Conservation (phyloP, 2,888 invertebrate species). For the Parnassius mnemosyne region DNA sequence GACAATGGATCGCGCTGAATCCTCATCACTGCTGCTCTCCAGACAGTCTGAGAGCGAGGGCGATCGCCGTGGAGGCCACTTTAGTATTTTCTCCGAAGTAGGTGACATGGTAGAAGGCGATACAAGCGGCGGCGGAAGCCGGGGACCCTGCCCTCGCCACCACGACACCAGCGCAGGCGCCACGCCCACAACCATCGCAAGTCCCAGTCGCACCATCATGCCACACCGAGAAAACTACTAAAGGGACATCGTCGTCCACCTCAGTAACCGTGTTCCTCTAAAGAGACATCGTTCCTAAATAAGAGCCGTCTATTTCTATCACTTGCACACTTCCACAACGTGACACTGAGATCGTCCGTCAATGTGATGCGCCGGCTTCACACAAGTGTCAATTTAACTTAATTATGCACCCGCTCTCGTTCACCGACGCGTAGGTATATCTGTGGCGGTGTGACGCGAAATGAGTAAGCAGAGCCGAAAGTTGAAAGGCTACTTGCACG, state of each 20-base stretch:
- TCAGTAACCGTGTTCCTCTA: neutral
- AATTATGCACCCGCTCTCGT: conserved; percentile 26
- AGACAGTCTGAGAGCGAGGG: conserved; percentile 76
- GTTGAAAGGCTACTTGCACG: conserved; percentile 34
- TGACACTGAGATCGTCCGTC: conserved; percentile 56
- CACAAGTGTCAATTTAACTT: conserved; percentile 41
- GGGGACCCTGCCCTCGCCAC: conserved; percentile 65
- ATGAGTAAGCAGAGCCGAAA: neutral
- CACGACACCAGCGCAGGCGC: conserved; percentile 75
- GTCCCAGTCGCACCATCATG: conserved; percentile 68
- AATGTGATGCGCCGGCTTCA: conserved; percentile 42
- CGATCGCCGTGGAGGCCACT: conserved; percentile 62
- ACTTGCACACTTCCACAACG: conserved; percentile 43
- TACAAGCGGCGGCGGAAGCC: conserved; percentile 49
- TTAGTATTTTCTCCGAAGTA: conserved; percentile 52
- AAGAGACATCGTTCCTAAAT: conserved; percentile 25
- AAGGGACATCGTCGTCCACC: conserved; percentile 1
- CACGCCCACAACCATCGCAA: conserved; percentile 77
- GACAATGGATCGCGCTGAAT: conserved; percentile 70
- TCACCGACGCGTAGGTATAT: conserved; percentile 7
- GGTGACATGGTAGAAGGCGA: conserved; percentile 31
- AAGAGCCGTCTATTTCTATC: conserved; percentile 45
- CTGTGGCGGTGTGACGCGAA: conserved; percentile 14
- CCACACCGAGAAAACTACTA: conserved; percentile 15
- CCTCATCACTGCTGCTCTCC: conserved; percentile 71